Percentiles rank a stretch among this genome's conserved stretches.
phyloP scores from a whole-genome alignment of 1,140 invertebrate genomes.

The Phocides pigmalion region DNA sequence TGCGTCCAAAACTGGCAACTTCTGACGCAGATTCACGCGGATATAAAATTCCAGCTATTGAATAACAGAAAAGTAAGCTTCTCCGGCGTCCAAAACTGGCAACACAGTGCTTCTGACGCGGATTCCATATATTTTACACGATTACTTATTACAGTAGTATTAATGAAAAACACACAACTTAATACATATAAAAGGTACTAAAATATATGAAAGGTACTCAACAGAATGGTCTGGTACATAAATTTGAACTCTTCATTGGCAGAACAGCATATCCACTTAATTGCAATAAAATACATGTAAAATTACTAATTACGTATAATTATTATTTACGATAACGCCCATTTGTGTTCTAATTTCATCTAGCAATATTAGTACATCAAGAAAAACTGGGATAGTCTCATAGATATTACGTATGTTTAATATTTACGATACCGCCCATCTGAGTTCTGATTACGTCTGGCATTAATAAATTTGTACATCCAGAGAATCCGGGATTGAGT shows the following conservation, averaged over 20 bases:
- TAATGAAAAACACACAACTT: constrained; percentile 13
- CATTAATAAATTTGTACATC: no score
- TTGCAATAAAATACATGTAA: not conserved
- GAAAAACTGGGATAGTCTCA: no score
- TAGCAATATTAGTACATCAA: no score
- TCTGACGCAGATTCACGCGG: no score
- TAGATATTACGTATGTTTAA: no score
- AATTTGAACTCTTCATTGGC: constrained; percentile 43
- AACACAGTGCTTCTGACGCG: no score
- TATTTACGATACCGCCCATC: not conserved
- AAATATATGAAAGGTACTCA: constrained; percentile 53
- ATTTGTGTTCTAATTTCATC: no score
- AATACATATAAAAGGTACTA: constrained; percentile 4
- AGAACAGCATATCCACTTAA: constrained; percentile 5
- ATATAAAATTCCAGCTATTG: no score
- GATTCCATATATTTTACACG: not conserved
- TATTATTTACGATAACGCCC: not conserved
- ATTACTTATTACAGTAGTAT: not conserved
- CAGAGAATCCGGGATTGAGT: not conserved
- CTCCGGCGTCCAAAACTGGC: no score
- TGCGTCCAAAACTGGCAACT: no score
- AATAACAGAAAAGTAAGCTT: no score
- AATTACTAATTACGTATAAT: not conserved
- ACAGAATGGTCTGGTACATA: constrained; percentile 59
- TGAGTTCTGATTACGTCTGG: no score